Percentiles rank a stretch among this genome's conserved stretches.
Conservation (phyloP, 2,888 invertebrate species). For the Papilio gigon region DNA sequence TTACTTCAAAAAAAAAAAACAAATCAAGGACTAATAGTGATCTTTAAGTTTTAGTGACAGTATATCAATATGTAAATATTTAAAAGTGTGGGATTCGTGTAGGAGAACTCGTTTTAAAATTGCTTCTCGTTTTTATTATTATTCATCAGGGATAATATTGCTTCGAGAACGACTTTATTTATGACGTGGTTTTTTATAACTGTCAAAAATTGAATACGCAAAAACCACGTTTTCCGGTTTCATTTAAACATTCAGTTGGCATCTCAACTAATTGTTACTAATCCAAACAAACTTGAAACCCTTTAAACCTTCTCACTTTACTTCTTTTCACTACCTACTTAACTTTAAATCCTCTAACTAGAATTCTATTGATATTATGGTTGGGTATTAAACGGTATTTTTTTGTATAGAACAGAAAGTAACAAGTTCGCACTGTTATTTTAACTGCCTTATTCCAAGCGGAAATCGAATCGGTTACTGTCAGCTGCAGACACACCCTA, state of each 20-base stretch:
- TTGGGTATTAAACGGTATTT: too few species aligned
- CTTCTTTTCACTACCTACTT: background rate
- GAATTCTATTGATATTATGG: too few species aligned
- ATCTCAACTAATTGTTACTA: background rate
- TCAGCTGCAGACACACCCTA: background rate
- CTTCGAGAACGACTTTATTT: background rate
- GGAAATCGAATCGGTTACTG: background rate
- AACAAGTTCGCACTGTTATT: background rate
- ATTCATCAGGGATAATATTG: conserved; percentile 16
- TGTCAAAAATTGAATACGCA: background rate
- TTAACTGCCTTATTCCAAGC: background rate
- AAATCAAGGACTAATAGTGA: conserved; percentile 5
- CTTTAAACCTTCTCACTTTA: background rate
- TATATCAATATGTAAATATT: conserved; percentile 45
- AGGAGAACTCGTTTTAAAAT: conserved; percentile 40
- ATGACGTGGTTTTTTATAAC: background rate
- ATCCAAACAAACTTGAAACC: background rate
- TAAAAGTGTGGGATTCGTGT: conserved; percentile 43
- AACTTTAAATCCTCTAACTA: too few species aligned
- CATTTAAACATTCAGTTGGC: background rate
- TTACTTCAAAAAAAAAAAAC: conserved; percentile 1
- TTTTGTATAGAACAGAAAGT: background rate
- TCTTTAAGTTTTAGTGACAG: background rate
- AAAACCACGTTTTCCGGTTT: conserved; percentile 10
- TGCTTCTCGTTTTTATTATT: conserved; percentile 32